Evolutionary conservation across 2,888 invertebrate genomes (phyloP), one percentile per base, ranked within the genome.

Genomic region (Gari tellinella): DNA sequence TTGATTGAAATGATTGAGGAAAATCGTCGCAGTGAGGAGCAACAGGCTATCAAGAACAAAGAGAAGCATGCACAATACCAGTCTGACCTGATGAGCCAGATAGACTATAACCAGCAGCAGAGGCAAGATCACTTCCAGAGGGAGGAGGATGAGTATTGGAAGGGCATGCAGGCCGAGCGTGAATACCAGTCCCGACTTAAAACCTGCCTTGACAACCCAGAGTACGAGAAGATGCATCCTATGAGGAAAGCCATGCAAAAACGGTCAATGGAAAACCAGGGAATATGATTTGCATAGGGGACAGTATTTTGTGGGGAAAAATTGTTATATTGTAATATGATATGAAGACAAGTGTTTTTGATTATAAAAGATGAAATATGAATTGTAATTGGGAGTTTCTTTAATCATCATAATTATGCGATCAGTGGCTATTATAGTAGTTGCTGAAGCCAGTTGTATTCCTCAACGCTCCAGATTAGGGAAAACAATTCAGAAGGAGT

Each of bases 61-160:
- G 69, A 82, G 19, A 75, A 86, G 56, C 85, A 86, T 52, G 31
- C 75, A 19, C 65, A 73, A 8, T 85, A 91, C 80, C 89, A 90
- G 82, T 61, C 69, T n/a, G 90, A 91, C 68, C 83, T 91, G 4
- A 56, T 84, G 17, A 83, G 86, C 23, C 91, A 91, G 84, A 91
- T 91, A 45, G 81, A 83, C 17, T 90, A 89, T 77, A 90, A 90
- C 63, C 76, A 77, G 25, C 77, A 79, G n/a, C 66, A 81, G 41
- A 72, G 82, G 2, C 81, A 85, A n/a, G 72, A 78, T 14, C 88
- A 88, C 55, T 82, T 83, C 31, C 80, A 82, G 45, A 77, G 86
- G 1, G 88, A 90, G 31, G 82, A 84, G 14, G 77, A 81, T 14
- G 86, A 89, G 56, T 83, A 84, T 43, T 60, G 75, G 37, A 81